phyloP scores from a whole-genome alignment of 1,140 invertebrate genomes.

The Campoletis sonorensis region DNA sequence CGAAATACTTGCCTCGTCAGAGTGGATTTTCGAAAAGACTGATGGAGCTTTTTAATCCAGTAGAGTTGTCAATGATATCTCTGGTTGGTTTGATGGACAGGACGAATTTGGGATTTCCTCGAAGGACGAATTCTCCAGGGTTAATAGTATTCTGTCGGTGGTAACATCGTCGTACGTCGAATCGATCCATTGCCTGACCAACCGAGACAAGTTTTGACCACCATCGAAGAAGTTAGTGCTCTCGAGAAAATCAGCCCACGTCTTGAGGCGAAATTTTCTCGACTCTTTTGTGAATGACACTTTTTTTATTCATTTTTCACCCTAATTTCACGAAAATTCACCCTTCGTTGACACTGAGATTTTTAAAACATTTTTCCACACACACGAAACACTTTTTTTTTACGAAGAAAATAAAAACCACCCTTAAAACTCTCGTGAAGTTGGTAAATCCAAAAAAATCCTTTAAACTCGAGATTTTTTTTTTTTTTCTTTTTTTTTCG shows the following conservation, averaged over 20 bases:
- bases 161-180: background rate
- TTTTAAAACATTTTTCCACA: no score
- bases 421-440: no score
- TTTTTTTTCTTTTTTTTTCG: no score
- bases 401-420: no score
- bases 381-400: no score
- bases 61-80: background rate
- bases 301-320: no score
- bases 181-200: slow-evolving; percentile 50
- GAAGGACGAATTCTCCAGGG: slow-evolving; percentile 41
- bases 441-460: no score
- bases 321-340: no score
- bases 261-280: no score
- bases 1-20: background rate
- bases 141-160: background rate
- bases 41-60: background rate
- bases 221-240: background rate
- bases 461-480: background rate
- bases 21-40: background rate
- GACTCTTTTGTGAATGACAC: no score
- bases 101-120: slow-evolving; percentile 2
- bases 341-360: no score
- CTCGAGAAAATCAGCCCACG: background rate
- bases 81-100: background rate
- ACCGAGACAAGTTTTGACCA: background rate